Conservation (phyloP, 2,888 invertebrate species). For the Diaphora mendica region DNA sequence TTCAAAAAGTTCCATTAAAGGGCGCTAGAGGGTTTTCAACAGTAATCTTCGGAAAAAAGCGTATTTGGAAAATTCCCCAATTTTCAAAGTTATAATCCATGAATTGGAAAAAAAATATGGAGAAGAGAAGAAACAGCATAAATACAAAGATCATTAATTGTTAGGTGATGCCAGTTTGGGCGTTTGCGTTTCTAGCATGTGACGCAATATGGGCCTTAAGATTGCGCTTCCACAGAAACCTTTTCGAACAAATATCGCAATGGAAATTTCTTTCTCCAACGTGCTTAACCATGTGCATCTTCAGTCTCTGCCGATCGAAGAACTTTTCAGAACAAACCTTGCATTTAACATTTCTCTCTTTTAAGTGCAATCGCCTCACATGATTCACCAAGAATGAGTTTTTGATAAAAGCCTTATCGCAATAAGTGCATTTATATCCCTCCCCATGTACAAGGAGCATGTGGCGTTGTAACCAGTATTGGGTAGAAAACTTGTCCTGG, state of each 20-base stretch:
- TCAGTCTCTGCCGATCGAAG: conserved; percentile 68
- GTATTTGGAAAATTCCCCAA: neutral
- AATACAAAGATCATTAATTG: conserved; percentile 25
- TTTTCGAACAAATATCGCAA: conserved; percentile 86
- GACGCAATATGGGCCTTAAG: conserved; percentile 83
- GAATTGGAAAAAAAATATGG: neutral
- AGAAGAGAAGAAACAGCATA: conserved; percentile 9
- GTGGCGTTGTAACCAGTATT: conserved; percentile 70
- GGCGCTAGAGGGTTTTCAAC: conserved; percentile 7
- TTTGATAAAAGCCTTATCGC: conserved; percentile 67
- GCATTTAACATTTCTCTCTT: conserved; percentile 75
- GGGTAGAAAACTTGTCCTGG: conserved; percentile 67
- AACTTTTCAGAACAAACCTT: conserved; percentile 68
- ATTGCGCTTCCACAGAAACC: conserved; percentile 86
- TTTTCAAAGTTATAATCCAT: neutral
- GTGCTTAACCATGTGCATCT: conserved; percentile 81
- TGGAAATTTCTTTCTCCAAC: conserved; percentile 82
- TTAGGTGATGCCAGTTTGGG: conserved; percentile 33
- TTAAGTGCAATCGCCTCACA: conserved; percentile 68
- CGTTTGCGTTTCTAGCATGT: conserved; percentile 54
- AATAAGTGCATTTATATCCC: conserved; percentile 71
- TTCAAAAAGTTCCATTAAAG: conserved; percentile 5
- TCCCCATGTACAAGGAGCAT: conserved; percentile 62
- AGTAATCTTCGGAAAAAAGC: conserved; percentile 16
- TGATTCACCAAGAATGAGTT: conserved; percentile 74